Evolutionary conservation across 2,797 vertebrate species (phyloP), one percentile per base, ranked within the genome.

Genomic region (Gastrophryne carolinensis): DNA sequence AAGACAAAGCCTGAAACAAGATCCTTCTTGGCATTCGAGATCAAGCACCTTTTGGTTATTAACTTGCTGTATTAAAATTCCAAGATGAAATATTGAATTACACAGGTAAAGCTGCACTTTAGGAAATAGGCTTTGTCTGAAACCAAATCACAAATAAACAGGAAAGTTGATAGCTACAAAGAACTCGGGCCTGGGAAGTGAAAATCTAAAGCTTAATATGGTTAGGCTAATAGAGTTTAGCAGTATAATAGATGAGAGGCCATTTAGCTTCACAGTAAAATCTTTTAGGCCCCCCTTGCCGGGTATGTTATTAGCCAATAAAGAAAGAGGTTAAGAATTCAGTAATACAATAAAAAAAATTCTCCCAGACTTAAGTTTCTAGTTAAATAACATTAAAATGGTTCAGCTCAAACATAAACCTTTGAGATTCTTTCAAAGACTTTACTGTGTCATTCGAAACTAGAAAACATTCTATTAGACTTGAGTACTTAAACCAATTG

Each of bases 31-130:
- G 78, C 82, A 73, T 76, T 82, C 81, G 78, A 80, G 71, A 81
- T 64, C 78, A 83, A 82, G 74, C 74, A 75, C 65, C 85, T 84
- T 82, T 85, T 78, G 79, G 63, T 72, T 67, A 84, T 84, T 86
- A 86, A 82, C 80, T 83, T 53, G n/a, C 56, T 69, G 69, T 60
- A 71, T 80, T 84, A 82, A 75, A 86, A 85, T 83, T 80, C 73
- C 74, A 79, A 82, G 83, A 79, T 65, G 85, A 80, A 83, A 83
- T 77, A 79, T 79, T 82, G 81, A 81, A 81, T 79, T 71, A 82
- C 81, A 80, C 58, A 75, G 69, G 80, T 71, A 66, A 29, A 17
- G n/a, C n/a, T n/a, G 52, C 4, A 17, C 44, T 79, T 35, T 73
- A 23, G 19, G 79, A 32, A 23, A 81, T 21, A 83, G 73, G 32